Percentiles rank a stretch among this genome's conserved stretches.
These are phyloP conservation scores for Amphiura filiformis DNA, from an alignment of 35 echinoderm and acorn worm genomes.

Conservation along the genomic window DNA sequence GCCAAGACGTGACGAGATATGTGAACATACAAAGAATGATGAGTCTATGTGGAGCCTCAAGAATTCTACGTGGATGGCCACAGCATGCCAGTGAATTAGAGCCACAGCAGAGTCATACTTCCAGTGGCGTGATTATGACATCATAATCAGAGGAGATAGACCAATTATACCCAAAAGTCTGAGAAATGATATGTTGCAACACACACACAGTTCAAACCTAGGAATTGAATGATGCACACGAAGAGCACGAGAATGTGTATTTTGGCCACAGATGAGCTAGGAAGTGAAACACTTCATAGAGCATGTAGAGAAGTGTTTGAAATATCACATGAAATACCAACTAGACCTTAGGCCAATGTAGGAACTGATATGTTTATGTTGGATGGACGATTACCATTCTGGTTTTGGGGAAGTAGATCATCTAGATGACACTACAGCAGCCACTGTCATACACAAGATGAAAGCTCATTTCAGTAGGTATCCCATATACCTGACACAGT, in stretches of 20 bases:
- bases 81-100: background rate
- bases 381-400: constrained; percentile 40
- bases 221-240: constrained; percentile 52
- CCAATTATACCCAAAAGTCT: constrained; percentile 43
- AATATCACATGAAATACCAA: constrained; percentile 42
- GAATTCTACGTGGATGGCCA: background rate
- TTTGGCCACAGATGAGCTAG: constrained; percentile 58
- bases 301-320: constrained; percentile 49
- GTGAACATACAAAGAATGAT: background rate
- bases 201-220: constrained; percentile 46
- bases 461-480: constrained; percentile 49
- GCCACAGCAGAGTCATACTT: constrained; percentile 14
- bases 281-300: constrained; percentile 56
- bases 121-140: constrained; percentile 37
- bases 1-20: background rate
- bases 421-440: constrained; percentile 14
- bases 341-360: constrained; percentile 45
- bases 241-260: constrained; percentile 52
- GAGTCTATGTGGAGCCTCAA: constrained; percentile 22
- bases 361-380: constrained; percentile 46
- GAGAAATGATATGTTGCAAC: constrained; percentile 49
- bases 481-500: constrained; percentile 13
- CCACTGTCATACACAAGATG: constrained; percentile 29
- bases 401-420: constrained; percentile 47
- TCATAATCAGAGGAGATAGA: constrained; percentile 45